A percentile compares a stretch with the other conserved stretches of the same genome.
phyloP scores from a whole-genome alignment of 2,888 invertebrate species.

The Vesta saturnalis region DNA sequence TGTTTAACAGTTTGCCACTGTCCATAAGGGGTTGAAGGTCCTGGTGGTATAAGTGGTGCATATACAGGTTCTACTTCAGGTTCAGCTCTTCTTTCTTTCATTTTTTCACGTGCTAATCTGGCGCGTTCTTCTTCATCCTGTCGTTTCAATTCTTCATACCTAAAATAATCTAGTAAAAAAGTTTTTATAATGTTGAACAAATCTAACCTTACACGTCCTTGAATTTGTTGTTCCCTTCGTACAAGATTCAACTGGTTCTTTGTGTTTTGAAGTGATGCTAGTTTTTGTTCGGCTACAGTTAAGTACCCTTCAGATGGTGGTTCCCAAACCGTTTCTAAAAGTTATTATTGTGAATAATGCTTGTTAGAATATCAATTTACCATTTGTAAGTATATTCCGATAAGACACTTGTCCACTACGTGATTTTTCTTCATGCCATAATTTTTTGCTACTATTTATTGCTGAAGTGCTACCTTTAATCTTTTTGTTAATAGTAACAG shows the following conservation, averaged over 20 bases:
- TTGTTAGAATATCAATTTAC: constrained; percentile 51
- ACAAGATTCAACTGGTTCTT: constrained; percentile 60
- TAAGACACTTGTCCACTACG: constrained; percentile 84
- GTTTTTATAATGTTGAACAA: not conserved
- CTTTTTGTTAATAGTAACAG: constrained; percentile 62
- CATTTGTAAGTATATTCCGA: constrained; percentile 87
- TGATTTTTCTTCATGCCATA: constrained; percentile 84
- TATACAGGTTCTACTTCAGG: constrained; percentile 56
- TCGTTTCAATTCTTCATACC: constrained; percentile 55
- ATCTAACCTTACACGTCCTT: constrained; percentile 24
- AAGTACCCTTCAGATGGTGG: constrained; percentile 77
- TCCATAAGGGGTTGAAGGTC: constrained; percentile 75
- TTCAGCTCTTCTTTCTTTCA: constrained; percentile 58
- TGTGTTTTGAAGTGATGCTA: constrained; percentile 63
- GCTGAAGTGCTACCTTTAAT: constrained; percentile 53
- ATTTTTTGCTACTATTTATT: constrained; percentile 52
- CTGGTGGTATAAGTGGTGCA: constrained; percentile 69
- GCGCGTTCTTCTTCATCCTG: constrained; percentile 66
- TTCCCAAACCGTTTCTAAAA: constrained; percentile 79
- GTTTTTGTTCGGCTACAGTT: constrained; percentile 72
- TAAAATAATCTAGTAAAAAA: constrained; percentile 18
- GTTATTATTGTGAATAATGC: constrained; percentile 6
- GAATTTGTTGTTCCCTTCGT: constrained; percentile 49
- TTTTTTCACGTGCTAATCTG: constrained; percentile 63
- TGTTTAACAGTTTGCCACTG: constrained; percentile 76